Base-by-base conservation (phyloP, 1,140 invertebrate species). In the Pseudomyrmex pallidus region DNA sequence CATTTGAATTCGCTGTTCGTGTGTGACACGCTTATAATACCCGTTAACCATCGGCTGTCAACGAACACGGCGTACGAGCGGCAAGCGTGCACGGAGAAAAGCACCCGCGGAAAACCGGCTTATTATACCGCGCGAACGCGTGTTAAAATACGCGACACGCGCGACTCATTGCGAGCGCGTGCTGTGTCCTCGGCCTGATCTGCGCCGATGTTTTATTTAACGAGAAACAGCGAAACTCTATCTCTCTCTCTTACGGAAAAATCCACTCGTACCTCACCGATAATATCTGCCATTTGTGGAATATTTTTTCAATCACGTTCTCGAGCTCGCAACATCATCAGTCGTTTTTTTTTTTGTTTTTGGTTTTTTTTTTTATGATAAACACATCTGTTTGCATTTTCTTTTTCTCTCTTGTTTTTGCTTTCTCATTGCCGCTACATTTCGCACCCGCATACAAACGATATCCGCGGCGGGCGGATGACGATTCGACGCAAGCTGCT, bases 151-250 rank as follows among this genome's bases (percentile, higher is more conserved):
- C 72, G 72, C 48, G 70, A 76, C 80, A 82, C 70, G 70, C 68
- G 67, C 50, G 20, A 9, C 35, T 83, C 63, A 62, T 74, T 74
- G 44, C 44, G 44, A 48, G 62, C 61, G 54, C 76, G 77, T 82
- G 70, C 63, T 68, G n/a, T 22, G 82, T 86, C 63, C 72, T 72
- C 57, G 73, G 74, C 67, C 74, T 62, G 63, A 20, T 68, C 54
- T 54, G 52, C 59, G 48, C 17, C 74, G 52, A 82, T 85, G 70
- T 76, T 82, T 82, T 85, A 82, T 85, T 70, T 70, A 67, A 77
- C 59, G 59, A 82, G 67, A 63, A 62, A 63, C 56, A 66, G 54
- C 44, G 57, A 83, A 74, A 85, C 50, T 52, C 35, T 35, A n/a
- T n/a, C 35, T 35, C 5, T 35, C 35, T 35, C 35, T 35, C 35